These are phyloP conservation scores for Apodemia hepburni DNA, from an alignment of 2,888 invertebrate species.

Conservation along the genomic window DNA sequence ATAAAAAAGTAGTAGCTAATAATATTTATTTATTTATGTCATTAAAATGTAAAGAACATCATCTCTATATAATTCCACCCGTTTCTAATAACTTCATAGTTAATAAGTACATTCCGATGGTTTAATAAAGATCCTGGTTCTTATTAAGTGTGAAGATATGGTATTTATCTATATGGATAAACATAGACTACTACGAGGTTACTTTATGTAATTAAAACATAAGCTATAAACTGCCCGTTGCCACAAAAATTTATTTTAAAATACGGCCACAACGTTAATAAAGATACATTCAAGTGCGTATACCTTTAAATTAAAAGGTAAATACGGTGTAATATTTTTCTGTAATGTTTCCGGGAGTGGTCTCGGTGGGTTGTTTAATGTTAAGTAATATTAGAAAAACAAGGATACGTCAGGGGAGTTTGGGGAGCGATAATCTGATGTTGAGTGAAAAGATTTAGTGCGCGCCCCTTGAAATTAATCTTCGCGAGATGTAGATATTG, in stretches of 20 bases:
- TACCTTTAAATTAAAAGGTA: conserved; percentile 24
- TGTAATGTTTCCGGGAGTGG: conserved; percentile 10
- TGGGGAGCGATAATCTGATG: conserved; percentile 62
- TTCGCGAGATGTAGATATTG: conserved; percentile 36
- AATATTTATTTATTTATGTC: too few species aligned
- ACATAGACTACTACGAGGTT: too few species aligned
- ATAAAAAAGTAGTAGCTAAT: too few species aligned
- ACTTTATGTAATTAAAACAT: not conserved
- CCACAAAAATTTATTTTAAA: not conserved
- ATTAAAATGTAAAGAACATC: too few species aligned
- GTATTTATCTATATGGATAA: too few species aligned
- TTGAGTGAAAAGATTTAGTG: conserved; percentile 69
- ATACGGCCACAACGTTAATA: conserved; percentile 2
- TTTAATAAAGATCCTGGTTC: too few species aligned
- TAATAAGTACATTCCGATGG: too few species aligned
- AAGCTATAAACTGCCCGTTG: not conserved
- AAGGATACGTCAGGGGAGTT: conserved; percentile 32
- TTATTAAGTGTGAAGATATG: too few species aligned
- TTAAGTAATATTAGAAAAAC: conserved; percentile 69
- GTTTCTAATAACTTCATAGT: too few species aligned
- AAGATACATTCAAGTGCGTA: conserved; percentile 18
- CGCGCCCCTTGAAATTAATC: conserved; percentile 55
- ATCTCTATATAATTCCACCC: too few species aligned
- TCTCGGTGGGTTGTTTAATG: conserved; percentile 44
- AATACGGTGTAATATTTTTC: conserved; percentile 16